Conservation (phyloP, 2,797 vertebrate genomes). For the Danio kyathit region DNA sequence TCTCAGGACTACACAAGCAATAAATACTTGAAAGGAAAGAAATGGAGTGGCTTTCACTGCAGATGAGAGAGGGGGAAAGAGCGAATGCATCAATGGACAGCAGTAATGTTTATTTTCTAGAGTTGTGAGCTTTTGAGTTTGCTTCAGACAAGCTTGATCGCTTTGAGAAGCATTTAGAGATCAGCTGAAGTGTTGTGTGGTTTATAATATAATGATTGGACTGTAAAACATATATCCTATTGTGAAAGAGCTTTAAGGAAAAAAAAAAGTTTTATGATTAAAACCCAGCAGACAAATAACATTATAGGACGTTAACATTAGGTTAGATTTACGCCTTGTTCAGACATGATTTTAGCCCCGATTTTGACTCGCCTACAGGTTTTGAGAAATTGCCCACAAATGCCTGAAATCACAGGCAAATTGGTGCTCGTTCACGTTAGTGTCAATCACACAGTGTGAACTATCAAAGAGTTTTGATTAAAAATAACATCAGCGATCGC, state of each 20-base stretch:
- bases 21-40: constrained; percentile 15
- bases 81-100: neutral
- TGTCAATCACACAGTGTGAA: too few relatives aligned
- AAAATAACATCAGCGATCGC: too few relatives aligned
- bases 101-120: neutral
- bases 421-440: too few relatives aligned
- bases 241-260: neutral
- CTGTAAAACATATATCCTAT: neutral
- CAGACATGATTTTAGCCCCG: too few relatives aligned
- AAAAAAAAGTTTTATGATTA: too few relatives aligned
- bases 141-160: neutral
- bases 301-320: too few relatives aligned
- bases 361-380: too few relatives aligned
- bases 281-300: too few relatives aligned
- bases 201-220: neutral
- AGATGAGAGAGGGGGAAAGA: neutral
- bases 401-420: too few relatives aligned
- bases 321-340: too few relatives aligned
- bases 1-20: neutral
- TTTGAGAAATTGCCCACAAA: too few relatives aligned
- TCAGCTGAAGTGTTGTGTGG: neutral
- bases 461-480: too few relatives aligned
- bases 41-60: constrained; percentile 12
- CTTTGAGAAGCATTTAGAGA: neutral
- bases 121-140: constrained; percentile 1